Conservation (phyloP, 2,113 vertebrate genomes). For the Galbula dea region DNA sequence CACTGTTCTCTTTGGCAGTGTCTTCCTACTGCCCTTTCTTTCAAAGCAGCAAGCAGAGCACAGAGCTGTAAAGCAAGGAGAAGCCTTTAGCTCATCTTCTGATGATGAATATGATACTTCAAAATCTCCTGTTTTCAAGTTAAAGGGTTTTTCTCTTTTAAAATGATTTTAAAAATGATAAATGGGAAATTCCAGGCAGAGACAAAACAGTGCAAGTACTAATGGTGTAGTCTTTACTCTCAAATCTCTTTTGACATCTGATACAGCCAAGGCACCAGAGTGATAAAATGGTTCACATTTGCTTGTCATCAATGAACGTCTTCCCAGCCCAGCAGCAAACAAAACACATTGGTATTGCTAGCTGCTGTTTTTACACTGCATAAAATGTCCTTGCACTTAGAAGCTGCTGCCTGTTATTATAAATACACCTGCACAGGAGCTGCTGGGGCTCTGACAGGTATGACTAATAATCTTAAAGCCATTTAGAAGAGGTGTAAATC, state of each 20-base stretch:
- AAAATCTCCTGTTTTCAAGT: not conserved
- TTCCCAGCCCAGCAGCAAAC: not conserved
- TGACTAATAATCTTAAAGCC: not conserved
- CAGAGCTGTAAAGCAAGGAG: too few species aligned
- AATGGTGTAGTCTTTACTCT: not conserved
- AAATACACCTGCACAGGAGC: not conserved
- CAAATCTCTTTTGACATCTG: not conserved
- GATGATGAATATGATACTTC: not conserved
- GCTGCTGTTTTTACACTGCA: not conserved
- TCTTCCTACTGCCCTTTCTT: not conserved
- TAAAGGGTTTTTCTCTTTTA: not conserved
- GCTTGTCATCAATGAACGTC: rapidly evolving
- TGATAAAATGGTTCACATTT: not conserved
- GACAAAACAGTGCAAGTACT: not conserved
- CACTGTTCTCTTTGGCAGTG: not conserved
- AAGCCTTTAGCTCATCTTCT: not conserved
- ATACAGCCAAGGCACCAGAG: not conserved
- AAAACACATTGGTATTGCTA: rapidly evolving
- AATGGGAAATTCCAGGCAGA: not conserved
- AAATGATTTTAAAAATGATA: not conserved
- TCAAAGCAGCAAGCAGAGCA: not conserved
- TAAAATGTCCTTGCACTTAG: not conserved
- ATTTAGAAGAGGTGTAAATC: constrained; percentile 37
- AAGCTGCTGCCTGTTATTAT: not conserved
- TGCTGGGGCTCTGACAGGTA: not conserved